Evolutionary conservation across 2,113 vertebrate species (phyloP).

Genomic region (Herpailurus yagouaroundi): DNA sequence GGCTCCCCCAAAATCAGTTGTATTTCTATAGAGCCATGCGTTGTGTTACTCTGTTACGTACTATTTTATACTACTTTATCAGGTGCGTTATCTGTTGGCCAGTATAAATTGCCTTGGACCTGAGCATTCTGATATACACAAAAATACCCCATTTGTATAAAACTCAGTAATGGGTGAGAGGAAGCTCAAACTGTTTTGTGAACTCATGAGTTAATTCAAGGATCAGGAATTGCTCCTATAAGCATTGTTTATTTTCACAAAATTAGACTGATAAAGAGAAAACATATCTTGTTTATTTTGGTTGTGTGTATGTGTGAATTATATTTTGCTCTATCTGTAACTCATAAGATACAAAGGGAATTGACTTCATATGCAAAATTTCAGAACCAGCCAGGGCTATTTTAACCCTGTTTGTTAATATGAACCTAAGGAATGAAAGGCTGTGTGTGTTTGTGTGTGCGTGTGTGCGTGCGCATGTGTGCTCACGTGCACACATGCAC

Average conservation of each 20-base stretch:
- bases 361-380: neutral
- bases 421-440: neutral
- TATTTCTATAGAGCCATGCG: neutral
- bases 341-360: neutral
- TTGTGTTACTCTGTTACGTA: neutral
- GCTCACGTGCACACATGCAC: neutral
- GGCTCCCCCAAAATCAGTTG: neutral
- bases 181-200: neutral
- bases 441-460: neutral
- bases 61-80: neutral
- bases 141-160: neutral
- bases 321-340: neutral
- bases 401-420: neutral
- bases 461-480: too few relatives aligned
- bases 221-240: slow-evolving; percentile 8
- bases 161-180: neutral
- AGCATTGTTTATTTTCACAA: slow-evolving; percentile 3
- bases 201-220: neutral
- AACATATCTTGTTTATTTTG: neutral
- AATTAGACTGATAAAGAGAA: neutral
- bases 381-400: neutral
- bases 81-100: neutral
- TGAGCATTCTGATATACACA: neutral
- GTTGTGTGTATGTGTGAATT: neutral
- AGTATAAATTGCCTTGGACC: neutral